Conservation (phyloP, 2,888 invertebrate genomes). For the Crematogaster levior region DNA sequence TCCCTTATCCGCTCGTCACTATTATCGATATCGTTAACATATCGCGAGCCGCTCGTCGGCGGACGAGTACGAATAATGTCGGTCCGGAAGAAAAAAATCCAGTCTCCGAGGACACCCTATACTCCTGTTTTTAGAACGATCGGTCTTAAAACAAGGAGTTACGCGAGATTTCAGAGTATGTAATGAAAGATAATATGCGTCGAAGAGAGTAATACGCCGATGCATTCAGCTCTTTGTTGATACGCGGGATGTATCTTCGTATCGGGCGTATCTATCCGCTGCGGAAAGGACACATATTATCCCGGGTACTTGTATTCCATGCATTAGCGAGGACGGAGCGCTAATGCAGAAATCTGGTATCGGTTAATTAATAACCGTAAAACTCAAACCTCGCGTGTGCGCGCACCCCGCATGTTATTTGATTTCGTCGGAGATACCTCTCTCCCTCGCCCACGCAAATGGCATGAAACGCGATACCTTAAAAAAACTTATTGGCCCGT, state of each 20-base stretch:
- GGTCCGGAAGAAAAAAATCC: conserved; percentile 35
- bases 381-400: conserved; percentile 75
- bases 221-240: conserved; percentile 59
- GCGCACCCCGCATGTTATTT: conserved; percentile 69
- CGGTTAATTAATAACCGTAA: conserved; percentile 82
- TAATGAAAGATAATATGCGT: conserved; percentile 50
- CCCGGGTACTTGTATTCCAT: conserved; percentile 75
- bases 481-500: conserved; percentile 67
- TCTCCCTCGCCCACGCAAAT: conserved; percentile 61
- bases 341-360: conserved; percentile 82
- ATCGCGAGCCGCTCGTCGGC: background rate
- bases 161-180: conserved; percentile 29
- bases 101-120: conserved; percentile 29
- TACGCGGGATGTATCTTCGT: conserved; percentile 67
- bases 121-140: conserved; percentile 40
- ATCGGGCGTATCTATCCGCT: conserved; percentile 74
- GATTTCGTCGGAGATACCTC: conserved; percentile 75
- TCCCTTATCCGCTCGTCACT: background rate
- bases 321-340: conserved; percentile 77
- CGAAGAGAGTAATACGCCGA: conserved; percentile 44
- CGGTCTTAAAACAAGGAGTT: conserved; percentile 41
- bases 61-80: background rate
- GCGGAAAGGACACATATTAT: conserved; percentile 74
- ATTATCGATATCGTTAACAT: background rate
- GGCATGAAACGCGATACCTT: conserved; percentile 71